Conservation (phyloP, 2,797 vertebrate species). For the Danio aesculapii region DNA sequence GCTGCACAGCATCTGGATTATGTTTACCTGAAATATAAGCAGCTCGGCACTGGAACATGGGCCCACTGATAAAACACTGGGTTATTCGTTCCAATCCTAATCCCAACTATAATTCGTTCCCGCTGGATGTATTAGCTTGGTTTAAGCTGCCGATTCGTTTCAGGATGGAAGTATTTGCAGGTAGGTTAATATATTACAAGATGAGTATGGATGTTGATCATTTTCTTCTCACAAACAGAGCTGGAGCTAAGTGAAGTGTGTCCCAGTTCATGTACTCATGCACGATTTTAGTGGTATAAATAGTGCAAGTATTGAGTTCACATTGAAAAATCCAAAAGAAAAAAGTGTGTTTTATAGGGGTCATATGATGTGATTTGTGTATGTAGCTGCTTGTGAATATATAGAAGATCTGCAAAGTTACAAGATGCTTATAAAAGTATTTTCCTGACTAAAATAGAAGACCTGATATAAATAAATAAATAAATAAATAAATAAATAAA, state of each 20-base stretch:
- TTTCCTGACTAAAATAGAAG: no score
- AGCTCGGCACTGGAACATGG: conserved; percentile 77
- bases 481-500: no score
- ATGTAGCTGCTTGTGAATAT: no score
- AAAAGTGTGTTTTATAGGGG: no score
- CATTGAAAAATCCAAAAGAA: no score
- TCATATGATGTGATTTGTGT: no score
- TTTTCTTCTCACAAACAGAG: conserved; percentile 28
- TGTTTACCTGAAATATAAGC: conserved; percentile 88
- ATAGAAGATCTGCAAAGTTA: no score
- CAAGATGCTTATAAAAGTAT: no score
- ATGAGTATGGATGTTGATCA: conserved; percentile 39
- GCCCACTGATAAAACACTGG: conserved; percentile 82
- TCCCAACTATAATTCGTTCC: conserved; percentile 83
- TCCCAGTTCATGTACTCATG: no score
- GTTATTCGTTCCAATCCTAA: conserved; percentile 80
- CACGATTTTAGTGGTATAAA: no score
- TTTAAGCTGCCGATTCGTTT: conserved; percentile 74
- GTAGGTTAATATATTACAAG: conserved; percentile 75
- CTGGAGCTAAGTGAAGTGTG: background rate
- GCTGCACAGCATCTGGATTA: conserved; percentile 83
- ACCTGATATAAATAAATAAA: no score
- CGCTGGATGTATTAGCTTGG: conserved; percentile 75
- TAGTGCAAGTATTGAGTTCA: no score
- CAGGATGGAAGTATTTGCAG: conserved; percentile 73